phyloP scores from a whole-genome alignment of 1,140 invertebrate species.

The Monomorium pharaonis region DNA sequence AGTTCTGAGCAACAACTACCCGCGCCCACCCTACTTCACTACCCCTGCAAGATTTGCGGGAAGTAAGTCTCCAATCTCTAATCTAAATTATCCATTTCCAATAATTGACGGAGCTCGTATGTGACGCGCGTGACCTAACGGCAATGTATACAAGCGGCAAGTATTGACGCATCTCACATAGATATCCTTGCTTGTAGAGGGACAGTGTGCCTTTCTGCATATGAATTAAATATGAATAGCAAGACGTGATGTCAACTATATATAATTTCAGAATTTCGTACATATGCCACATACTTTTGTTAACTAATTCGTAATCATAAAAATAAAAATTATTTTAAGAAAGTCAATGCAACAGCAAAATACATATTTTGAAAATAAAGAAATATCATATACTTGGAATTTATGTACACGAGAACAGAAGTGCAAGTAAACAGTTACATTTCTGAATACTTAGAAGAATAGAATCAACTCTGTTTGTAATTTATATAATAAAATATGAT shows the following conservation, averaged over 20 bases:
- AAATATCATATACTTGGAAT: background rate
- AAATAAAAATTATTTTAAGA: background rate
- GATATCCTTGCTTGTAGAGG: slow-evolving; percentile 51
- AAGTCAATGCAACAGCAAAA: slow-evolving; percentile 5
- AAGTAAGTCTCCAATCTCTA: slow-evolving; percentile 93
- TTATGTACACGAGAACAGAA: slow-evolving; percentile 3
- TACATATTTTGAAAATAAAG: background rate
- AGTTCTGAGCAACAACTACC: slow-evolving; percentile 85
- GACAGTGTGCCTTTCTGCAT: slow-evolving; percentile 37
- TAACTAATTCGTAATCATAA: background rate
- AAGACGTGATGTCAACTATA: background rate
- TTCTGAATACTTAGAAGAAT: background rate
- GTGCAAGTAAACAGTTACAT: background rate
- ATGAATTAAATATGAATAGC: slow-evolving; percentile 16
- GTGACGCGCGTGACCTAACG: slow-evolving; percentile 48
- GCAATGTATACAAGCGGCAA: slow-evolving; percentile 63
- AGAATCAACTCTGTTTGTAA: background rate
- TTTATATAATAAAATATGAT: background rate
- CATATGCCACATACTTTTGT: slow-evolving; percentile 14
- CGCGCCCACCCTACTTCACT: slow-evolving; percentile 86
- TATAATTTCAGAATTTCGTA: slow-evolving; percentile 11
- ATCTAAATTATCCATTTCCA: slow-evolving; percentile 81
- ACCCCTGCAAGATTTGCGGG: slow-evolving; percentile 98
- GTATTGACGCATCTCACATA: slow-evolving; percentile 59
- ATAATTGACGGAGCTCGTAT: slow-evolving; percentile 52